phyloP scores from a whole-genome alignment of 2,113 vertebrate species.

The Buteo buteo region DNA sequence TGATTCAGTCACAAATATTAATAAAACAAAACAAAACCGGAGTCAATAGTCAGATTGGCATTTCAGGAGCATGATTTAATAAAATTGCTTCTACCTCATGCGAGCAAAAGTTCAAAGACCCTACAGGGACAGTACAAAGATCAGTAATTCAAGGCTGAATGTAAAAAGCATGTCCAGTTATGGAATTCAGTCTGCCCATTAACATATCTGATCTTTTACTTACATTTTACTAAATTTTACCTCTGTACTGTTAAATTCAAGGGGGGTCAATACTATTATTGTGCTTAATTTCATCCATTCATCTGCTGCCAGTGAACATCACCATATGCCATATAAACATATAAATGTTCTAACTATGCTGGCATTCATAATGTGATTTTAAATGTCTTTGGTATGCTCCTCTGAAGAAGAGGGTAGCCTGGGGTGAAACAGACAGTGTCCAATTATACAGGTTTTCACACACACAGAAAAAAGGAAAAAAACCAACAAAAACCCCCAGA shows the following conservation, averaged over 20 bases:
- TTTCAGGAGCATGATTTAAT: not conserved
- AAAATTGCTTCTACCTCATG: not conserved
- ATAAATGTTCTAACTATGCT: constrained; percentile 23
- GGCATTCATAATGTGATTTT: constrained; percentile 40
- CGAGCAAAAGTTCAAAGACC: not conserved
- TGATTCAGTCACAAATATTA: not conserved
- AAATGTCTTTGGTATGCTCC: constrained; percentile 2
- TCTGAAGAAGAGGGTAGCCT: constrained; percentile 21
- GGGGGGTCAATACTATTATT: not conserved
- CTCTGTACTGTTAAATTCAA: not conserved
- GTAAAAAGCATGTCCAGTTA: not conserved
- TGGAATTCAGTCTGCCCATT: not conserved
- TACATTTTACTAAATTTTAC: not conserved
- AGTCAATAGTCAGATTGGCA: not conserved
- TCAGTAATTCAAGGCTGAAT: not conserved
- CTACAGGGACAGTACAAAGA: not conserved
- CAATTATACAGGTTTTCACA: constrained; percentile 38
- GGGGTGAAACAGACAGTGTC: constrained; percentile 10
- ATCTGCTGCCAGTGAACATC: constrained; percentile 19
- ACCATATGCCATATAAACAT: not conserved
- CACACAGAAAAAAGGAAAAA: not conserved
- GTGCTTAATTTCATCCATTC: constrained; percentile 41
- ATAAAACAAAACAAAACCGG: not conserved
- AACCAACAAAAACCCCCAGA: not conserved
- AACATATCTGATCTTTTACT: not conserved